Conservation (phyloP, 2,797 vertebrate species). For the Anas acuta region DNA sequence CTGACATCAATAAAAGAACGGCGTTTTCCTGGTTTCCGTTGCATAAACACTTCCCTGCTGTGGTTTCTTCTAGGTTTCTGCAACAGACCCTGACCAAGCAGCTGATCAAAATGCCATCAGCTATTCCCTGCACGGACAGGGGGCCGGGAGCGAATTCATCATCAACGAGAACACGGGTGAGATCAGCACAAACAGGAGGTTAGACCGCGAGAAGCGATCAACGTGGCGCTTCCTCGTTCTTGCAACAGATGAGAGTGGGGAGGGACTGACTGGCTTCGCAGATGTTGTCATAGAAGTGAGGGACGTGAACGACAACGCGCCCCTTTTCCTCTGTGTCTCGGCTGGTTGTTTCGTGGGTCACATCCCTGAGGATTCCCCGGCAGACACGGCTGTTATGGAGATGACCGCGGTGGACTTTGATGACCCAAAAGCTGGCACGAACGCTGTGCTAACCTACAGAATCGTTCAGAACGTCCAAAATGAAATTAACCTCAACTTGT, state of each 20-base stretch:
- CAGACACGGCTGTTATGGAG: constrained; percentile 88
- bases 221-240: constrained; percentile 89
- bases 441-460: constrained; percentile 86
- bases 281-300: constrained; percentile 87
- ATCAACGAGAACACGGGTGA: constrained; percentile 84
- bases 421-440: constrained; percentile 83
- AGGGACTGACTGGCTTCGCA: constrained; percentile 89
- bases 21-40: background rate
- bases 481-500: constrained; percentile 89
- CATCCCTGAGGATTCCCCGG: constrained; percentile 86
- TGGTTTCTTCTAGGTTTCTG: constrained; percentile 83
- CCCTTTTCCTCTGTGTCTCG: constrained; percentile 84
- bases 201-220: constrained; percentile 86
- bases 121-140: constrained; percentile 89
- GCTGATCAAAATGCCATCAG: constrained; percentile 85
- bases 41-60: background rate
- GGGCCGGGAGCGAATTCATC: constrained; percentile 85
- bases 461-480: constrained; percentile 88
- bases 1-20: background rate
- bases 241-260: constrained; percentile 87
- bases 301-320: constrained; percentile 88
- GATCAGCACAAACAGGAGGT: constrained; percentile 80
- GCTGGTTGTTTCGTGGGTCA: constrained; percentile 85
- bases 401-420: constrained; percentile 89
- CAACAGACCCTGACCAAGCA: constrained; percentile 87